Evolutionary conservation across 2,888 invertebrate genomes (phyloP), one percentile per base, ranked within the genome.

Genomic region (Gastracanthus pulcherrimus): DNA sequence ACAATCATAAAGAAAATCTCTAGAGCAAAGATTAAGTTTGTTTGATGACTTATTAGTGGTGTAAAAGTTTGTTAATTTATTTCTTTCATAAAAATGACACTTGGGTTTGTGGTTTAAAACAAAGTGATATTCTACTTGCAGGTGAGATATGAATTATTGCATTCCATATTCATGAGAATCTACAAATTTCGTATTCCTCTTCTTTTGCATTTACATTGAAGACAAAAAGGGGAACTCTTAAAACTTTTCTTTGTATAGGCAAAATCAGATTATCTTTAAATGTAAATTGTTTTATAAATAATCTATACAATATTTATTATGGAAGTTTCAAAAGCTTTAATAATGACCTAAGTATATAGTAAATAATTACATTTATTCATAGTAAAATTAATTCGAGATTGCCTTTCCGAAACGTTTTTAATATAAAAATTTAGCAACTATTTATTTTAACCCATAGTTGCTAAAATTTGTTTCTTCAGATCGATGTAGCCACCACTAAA

Each of bases 111-210:
- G 31, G 60, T 31, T 60, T 29, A 13, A 62, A 62, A 62, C 29
- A 62, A 62, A 36, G 34, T 34, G 34, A 34, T 34, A 62, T 34
- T 62, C 62, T 7, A 19, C 62, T 34, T 31, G 34, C 34, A 62
- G 34, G 31, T 19, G 62, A 34, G 19, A 62, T 34, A 62, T 62
- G n/a, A 34, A 62, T 34, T 36, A 62, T n/a, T 62, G 31, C 34
- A 31, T 62, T 62, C n/a, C 62, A 62, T 62, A 62, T 34, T 62
- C 62, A 62, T 62, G 62, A 34, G 19, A 3, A 31, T 4, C 55
- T 23, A 55, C 23, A 55, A 26, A 55, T 55, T 55, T 55, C n/a
- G 34, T 62, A 34, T 62, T 62, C 34, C n/a, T 26, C n/a, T 3
- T 36, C 62, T 62, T 34, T 62, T 34, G 19, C 62, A 62, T 62